Evolutionary conservation across 2,113 vertebrate genomes (phyloP).

Genomic region (Neomonachus schauinslandi): DNA sequence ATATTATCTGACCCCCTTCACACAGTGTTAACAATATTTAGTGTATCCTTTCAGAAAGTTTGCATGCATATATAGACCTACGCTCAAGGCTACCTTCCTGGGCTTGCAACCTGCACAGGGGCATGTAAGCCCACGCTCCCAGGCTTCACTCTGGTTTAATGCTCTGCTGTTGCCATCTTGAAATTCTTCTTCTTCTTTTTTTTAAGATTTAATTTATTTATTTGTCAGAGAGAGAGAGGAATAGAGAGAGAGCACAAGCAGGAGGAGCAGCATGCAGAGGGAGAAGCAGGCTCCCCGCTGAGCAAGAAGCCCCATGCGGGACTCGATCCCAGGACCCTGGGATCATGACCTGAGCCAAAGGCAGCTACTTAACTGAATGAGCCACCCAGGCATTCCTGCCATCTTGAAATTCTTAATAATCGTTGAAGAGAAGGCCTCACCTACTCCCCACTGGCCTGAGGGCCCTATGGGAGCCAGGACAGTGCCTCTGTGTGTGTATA

Average conservation of each 20-base stretch:
- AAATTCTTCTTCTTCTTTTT: background rate
- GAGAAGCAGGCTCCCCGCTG: background rate
- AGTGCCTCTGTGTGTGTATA: background rate
- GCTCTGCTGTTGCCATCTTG: background rate
- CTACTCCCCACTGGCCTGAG: background rate
- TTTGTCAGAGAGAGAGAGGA: background rate
- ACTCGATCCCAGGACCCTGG: background rate
- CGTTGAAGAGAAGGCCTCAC: background rate
- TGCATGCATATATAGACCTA: background rate
- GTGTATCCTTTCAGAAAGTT: background rate
- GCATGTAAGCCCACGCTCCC: fast-evolving
- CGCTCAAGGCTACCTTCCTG: background rate
- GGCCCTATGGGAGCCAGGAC: too few species aligned
- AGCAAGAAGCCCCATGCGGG: fast-evolving
- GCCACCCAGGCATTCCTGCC: background rate
- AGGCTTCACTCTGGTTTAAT: background rate
- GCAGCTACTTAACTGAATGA: background rate
- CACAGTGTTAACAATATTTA: background rate
- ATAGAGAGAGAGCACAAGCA: background rate
- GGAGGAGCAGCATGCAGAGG: background rate
- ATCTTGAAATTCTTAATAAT: background rate
- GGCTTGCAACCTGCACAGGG: background rate
- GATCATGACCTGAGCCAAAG: background rate
- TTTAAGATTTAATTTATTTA: background rate
- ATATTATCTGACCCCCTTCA: too few species aligned